Evolutionary conservation across 2,113 vertebrate species (phyloP).

Genomic region (Bubalus kerabau): DNA sequence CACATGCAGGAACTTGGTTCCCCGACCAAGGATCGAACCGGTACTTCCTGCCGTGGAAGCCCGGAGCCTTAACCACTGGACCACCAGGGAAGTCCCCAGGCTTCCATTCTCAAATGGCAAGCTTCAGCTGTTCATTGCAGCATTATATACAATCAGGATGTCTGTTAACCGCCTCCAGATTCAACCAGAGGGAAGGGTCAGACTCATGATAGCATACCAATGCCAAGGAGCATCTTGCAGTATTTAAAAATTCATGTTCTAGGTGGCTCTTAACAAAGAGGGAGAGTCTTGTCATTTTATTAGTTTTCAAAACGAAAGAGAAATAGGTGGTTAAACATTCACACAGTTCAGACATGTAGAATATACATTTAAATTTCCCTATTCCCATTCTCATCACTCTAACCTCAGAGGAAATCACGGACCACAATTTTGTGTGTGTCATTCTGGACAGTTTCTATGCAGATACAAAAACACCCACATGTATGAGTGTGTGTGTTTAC

Average conservation of each 20-base stretch:
- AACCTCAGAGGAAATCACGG: neutral
- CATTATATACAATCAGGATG: fast-evolving
- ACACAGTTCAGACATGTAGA: neutral
- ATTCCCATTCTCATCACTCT: fast-evolving
- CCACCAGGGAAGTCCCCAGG: neutral
- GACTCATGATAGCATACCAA: fast-evolving
- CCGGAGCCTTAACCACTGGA: neutral
- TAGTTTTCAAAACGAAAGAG: neutral
- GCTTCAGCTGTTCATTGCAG: fast-evolving
- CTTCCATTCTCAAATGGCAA: fast-evolving
- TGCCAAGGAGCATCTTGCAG: fast-evolving
- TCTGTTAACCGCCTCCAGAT: neutral
- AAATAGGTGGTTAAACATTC: neutral
- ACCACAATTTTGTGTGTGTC: neutral
- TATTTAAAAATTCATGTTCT: neutral
- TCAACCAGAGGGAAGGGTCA: neutral
- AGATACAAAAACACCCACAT: neutral
- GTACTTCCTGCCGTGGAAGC: neutral
- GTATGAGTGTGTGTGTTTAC: neutral
- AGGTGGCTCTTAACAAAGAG: neutral
- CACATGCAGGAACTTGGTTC: neutral
- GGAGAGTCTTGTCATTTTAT: neutral
- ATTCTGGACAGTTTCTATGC: neutral
- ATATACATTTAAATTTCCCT: fast-evolving
- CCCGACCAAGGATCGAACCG: neutral